Evolutionary conservation across 2,797 vertebrate species (phyloP).

Genomic region (Tolypeutes matacus): DNA sequence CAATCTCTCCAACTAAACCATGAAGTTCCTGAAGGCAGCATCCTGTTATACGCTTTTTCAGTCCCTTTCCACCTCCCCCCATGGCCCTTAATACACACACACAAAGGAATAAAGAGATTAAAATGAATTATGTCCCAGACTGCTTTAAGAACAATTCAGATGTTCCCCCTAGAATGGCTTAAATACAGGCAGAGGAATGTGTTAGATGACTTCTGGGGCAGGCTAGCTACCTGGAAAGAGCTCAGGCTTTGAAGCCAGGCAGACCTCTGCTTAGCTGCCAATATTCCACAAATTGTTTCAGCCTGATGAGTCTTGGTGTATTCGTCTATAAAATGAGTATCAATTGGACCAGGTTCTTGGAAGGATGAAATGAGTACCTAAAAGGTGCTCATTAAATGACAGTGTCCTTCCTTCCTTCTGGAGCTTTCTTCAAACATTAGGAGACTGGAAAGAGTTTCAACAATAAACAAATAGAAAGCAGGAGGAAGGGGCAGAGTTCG

Average conservation of each 20-base stretch:
- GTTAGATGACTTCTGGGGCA: background rate
- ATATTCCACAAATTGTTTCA: background rate
- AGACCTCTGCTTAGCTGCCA: background rate
- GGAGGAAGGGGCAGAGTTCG: background rate
- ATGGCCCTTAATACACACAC: background rate
- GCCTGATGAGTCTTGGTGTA: background rate
- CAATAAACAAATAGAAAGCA: background rate
- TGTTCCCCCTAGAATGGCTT: background rate
- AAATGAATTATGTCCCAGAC: background rate
- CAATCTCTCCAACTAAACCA: background rate
- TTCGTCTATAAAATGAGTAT: background rate
- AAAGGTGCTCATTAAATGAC: background rate
- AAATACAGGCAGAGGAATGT: background rate
- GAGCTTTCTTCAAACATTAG: background rate
- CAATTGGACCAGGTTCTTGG: background rate
- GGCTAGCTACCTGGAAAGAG: background rate
- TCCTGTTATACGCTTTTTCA: background rate
- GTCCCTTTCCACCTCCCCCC: background rate
- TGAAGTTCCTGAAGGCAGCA: too few relatives aligned
- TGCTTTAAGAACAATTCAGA: background rate
- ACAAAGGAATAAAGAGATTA: background rate
- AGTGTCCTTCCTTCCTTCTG: background rate
- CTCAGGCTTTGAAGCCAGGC: background rate
- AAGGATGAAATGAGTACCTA: background rate
- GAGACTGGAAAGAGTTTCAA: background rate